Percentiles rank a stretch among this genome's conserved stretches.
Evolutionary conservation across 37 sponge, comb jelly and placozoan species (phyloP).

Genomic region (Spongilla lacustris): DNA sequence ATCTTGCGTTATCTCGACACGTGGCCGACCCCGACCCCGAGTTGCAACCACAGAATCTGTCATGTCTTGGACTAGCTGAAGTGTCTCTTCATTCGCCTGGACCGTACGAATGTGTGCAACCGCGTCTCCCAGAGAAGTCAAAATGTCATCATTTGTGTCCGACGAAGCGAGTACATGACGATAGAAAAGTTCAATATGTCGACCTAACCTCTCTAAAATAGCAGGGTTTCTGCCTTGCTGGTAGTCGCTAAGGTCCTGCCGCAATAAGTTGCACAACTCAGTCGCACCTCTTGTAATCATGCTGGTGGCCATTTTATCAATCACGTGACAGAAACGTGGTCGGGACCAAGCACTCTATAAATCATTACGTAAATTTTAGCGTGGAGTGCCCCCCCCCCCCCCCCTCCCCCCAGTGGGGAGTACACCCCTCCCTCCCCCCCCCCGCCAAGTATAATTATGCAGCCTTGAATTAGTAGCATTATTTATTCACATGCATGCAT

Average conservation of each 20-base stretch:
- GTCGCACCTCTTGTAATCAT: background rate
- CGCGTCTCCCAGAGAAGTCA: background rate
- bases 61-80: no score
- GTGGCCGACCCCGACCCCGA: slow-evolving; percentile 24
- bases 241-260: background rate
- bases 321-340: background rate
- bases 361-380: no score
- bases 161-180: background rate
- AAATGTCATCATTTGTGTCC: background rate
- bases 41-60: no score
- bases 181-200: background rate
- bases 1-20: slow-evolving; percentile 24
- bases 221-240: slow-evolving; percentile 1
- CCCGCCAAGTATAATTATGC: no score
- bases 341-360: no score
- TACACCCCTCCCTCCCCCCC: no score
- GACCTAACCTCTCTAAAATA: background rate
- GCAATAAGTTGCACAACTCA: background rate
- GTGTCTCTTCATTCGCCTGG: no score
- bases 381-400: no score
- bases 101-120: no score
- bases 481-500: no score
- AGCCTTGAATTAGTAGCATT: no score
- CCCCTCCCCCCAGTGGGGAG: no score
- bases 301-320: background rate